phyloP scores from a whole-genome alignment of 2,888 invertebrate species.

The Drosophila percnosoma region DNA sequence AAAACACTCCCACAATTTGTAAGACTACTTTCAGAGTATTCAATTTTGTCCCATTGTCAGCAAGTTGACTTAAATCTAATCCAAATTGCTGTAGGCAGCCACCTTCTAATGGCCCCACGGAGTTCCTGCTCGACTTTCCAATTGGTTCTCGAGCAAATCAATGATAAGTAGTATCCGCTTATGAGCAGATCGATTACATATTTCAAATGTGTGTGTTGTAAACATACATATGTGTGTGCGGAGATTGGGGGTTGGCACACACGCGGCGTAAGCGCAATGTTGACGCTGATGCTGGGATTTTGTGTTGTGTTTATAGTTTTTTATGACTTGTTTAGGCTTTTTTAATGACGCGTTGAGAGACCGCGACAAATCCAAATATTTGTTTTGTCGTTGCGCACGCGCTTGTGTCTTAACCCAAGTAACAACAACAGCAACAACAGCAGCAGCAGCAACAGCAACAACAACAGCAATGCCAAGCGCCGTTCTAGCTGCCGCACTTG shows the following conservation, averaged over 20 bases:
- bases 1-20: conserved; percentile 1
- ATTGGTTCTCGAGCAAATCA: conserved; percentile 19
- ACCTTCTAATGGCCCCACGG: conserved; percentile 22
- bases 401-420: conserved; percentile 70
- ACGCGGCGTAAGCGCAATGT: conserved; percentile 56
- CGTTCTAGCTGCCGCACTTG: conserved; percentile 78
- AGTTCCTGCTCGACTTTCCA: conserved; percentile 45
- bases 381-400: conserved; percentile 62
- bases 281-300: conserved; percentile 22
- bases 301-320: conserved; percentile 19
- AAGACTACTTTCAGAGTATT: conserved; percentile 5
- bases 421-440: conserved; percentile 22
- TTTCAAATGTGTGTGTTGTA: conserved; percentile 2
- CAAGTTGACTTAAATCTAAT: not conserved
- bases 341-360: conserved; percentile 63
- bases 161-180: conserved; percentile 28
- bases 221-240: conserved; percentile 4
- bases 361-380: conserved; percentile 68
- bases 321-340: conserved; percentile 69
- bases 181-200: conserved; percentile 28
- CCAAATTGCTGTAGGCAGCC: conserved; percentile 14
- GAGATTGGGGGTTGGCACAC: conserved; percentile 22
- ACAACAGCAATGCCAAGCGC: conserved; percentile 67
- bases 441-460: conserved; percentile 20
- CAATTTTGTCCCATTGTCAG: not conserved